Percentiles rank a stretch among this genome's conserved stretches.
Evolutionary conservation across 1,140 invertebrate genomes (phyloP).

Genomic region (Asbolus verrucosus): DNA sequence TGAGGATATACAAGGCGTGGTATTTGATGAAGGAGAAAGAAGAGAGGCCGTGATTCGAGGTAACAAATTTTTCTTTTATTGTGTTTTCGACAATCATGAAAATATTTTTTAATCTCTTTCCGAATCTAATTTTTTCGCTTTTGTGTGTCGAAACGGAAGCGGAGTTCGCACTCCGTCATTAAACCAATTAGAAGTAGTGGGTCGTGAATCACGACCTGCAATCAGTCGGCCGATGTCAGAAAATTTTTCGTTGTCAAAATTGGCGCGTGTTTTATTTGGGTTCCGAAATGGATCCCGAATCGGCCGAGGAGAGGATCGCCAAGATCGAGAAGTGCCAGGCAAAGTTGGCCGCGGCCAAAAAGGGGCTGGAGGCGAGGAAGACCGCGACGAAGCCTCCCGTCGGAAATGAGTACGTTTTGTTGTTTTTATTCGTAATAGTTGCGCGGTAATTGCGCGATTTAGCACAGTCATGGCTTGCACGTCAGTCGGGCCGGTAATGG

Average conservation of each 20-base stretch:
- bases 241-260: constrained; percentile 22
- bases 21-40: constrained; percentile 46
- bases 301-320: constrained; percentile 17
- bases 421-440: neutral
- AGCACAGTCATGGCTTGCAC: no score
- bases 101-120: neutral
- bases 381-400: neutral
- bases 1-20: constrained; percentile 70
- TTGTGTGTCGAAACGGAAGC: neutral
- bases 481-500: no score
- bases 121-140: constrained; percentile 3
- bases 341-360: constrained; percentile 14
- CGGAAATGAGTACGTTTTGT: neutral
- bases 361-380: constrained; percentile 6
- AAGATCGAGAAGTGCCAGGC: constrained; percentile 21
- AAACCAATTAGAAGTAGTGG: neutral
- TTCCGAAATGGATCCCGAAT: constrained; percentile 9
- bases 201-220: neutral
- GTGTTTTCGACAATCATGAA: neutral
- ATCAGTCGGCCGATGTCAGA: neutral
- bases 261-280: no score
- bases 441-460: no score
- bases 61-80: no score
- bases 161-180: neutral
- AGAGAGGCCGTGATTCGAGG: no score